Conservation (phyloP, 2,797 vertebrate species). For the Typhlichthys eigenmanni region DNA sequence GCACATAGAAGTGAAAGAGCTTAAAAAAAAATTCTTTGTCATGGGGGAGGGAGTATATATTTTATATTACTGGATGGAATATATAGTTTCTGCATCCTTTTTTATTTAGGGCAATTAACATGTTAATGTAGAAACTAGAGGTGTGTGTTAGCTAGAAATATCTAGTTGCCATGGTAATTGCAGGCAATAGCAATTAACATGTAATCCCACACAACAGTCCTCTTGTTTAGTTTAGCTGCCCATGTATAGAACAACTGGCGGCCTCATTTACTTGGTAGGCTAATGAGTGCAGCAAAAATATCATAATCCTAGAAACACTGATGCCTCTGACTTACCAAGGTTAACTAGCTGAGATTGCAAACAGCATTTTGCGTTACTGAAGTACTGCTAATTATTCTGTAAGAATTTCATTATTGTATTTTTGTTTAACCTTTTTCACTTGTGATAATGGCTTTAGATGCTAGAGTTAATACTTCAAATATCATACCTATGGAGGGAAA, state of each 20-base stretch:
- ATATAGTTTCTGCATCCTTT: too few species aligned
- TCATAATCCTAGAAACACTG: constrained; percentile 54
- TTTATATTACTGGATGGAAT: too few species aligned
- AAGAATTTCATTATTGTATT: too few species aligned
- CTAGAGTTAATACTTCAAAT: constrained; percentile 75
- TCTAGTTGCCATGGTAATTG: too few species aligned
- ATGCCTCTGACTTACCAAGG: constrained; percentile 19
- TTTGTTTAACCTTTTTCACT: background rate
- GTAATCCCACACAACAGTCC: constrained; percentile 74
- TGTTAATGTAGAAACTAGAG: too few species aligned
- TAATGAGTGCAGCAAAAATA: constrained; percentile 24
- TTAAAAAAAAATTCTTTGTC: background rate
- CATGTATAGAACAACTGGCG: constrained; percentile 70
- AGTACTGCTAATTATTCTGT: constrained; percentile 17
- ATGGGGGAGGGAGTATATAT: too few species aligned
- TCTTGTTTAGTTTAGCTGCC: constrained; percentile 56
- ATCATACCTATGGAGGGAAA: constrained; percentile 69
- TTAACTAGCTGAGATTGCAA: constrained; percentile 14
- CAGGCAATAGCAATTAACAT: constrained; percentile 3
- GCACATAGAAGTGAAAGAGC: background rate
- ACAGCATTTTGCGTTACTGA: constrained; percentile 27
- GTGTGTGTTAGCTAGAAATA: too few species aligned
- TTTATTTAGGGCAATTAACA: too few species aligned
- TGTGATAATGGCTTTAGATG: constrained; percentile 64
- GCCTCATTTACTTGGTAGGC: constrained; percentile 56